These are phyloP conservation scores for Phasia obesa DNA, from an alignment of 2,888 invertebrate genomes.

Conservation along the genomic window DNA sequence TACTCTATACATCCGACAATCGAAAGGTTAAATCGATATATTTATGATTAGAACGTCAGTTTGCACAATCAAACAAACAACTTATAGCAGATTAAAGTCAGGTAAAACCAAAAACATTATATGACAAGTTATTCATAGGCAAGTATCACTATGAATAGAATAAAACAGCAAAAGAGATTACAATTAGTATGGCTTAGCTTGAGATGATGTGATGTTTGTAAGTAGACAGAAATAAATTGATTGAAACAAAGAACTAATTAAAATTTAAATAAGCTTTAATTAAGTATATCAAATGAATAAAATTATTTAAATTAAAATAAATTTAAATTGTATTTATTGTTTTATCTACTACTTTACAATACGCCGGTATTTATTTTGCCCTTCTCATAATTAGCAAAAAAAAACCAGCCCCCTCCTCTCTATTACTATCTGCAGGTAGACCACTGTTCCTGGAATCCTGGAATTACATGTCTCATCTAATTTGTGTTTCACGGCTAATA, in stretches of 20 bases:
- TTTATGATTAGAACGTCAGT: slow-evolving; percentile 17
- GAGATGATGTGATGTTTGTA: slow-evolving; percentile 11
- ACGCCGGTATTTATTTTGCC: no score
- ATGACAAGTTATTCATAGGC: slow-evolving; percentile 29
- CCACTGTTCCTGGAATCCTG: no score
- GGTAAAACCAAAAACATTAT: slow-evolving; percentile 40
- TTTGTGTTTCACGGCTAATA: no score
- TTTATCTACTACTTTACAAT: no score
- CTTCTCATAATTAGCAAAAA: no score
- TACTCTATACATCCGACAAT: neutral
- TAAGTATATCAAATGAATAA: neutral
- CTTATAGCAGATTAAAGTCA: slow-evolving; percentile 24
- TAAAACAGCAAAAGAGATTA: no score
- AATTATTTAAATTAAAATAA: no score
- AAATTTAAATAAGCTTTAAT: slow-evolving; percentile 12
- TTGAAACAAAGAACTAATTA: slow-evolving; percentile 9
- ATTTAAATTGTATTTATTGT: no score
- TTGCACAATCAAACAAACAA: neutral
- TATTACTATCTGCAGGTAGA: no score
- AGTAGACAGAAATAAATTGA: slow-evolving; percentile 39
- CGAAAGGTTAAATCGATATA: slow-evolving; percentile 51
- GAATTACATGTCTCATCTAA: no score
- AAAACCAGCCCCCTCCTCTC: no score
- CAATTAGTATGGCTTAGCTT: neutral
- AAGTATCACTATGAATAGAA: neutral